Conservation (phyloP, 2,113 vertebrate genomes). For the Tautogolabrus adspersus region DNA sequence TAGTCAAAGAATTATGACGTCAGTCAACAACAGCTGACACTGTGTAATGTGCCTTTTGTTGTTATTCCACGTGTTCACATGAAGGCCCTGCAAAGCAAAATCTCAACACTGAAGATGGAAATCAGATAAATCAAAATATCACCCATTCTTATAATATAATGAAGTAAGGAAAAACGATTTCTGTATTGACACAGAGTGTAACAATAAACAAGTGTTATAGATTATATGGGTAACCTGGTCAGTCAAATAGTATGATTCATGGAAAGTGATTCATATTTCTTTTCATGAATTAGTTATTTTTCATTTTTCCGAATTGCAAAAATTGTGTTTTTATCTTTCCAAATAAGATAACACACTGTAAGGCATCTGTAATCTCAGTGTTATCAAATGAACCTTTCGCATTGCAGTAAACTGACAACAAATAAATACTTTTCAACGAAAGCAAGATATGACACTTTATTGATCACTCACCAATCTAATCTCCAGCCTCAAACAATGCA, state of each 20-base stretch:
- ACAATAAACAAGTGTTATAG: too few relatives aligned
- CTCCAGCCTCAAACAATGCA: not conserved
- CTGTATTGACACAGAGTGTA: too few relatives aligned
- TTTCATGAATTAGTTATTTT: too few relatives aligned
- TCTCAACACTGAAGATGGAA: not conserved
- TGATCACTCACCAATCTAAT: not conserved
- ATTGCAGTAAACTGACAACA: not conserved
- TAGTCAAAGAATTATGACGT: not conserved
- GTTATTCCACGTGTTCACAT: not conserved
- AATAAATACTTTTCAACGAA: not conserved
- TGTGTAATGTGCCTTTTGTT: not conserved
- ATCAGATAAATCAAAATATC: not conserved
- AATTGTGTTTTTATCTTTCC: too few relatives aligned
- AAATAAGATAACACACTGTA: too few relatives aligned
- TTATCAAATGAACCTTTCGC: not conserved
- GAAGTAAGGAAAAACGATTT: not conserved
- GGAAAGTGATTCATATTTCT: too few relatives aligned
- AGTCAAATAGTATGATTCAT: too few relatives aligned
- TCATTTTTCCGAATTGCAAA: too few relatives aligned
- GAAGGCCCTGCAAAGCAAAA: not conserved
- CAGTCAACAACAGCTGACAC: slow-evolving; percentile 29
- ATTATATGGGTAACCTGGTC: too few relatives aligned
- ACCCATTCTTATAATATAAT: not conserved
- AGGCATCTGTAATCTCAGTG: too few relatives aligned
- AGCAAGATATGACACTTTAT: too few relatives aligned